phyloP scores from a whole-genome alignment of 2,888 invertebrate genomes.

The Andrena haemorrhoa region DNA sequence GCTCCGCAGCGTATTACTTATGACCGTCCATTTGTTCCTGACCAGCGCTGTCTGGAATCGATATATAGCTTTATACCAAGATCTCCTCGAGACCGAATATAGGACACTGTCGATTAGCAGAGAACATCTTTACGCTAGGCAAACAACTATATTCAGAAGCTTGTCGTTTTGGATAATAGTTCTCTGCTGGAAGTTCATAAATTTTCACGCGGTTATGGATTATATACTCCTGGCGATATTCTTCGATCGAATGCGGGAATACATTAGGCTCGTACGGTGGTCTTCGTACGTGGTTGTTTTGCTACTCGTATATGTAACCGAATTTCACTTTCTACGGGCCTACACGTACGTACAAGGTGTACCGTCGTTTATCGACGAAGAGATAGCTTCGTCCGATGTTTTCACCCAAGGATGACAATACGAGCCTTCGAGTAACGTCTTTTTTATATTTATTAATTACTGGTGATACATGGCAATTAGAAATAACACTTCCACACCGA shows the following conservation, averaged over 20 bases:
- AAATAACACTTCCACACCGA: constrained; percentile 23
- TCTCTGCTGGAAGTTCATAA: constrained; percentile 91
- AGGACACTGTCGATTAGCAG: constrained; percentile 76
- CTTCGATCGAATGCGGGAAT: constrained; percentile 93
- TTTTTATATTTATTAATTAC: constrained; percentile 27
- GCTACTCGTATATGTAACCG: constrained; percentile 89
- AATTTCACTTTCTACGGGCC: constrained; percentile 89
- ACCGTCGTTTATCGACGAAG: constrained; percentile 51
- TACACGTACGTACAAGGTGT: constrained; percentile 69
- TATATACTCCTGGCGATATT: constrained; percentile 91
- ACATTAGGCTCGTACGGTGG: constrained; percentile 90
- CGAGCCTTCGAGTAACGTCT: constrained; percentile 15
- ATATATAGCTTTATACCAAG: constrained; percentile 92
- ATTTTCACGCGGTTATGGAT: constrained; percentile 92
- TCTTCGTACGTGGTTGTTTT: constrained; percentile 90
- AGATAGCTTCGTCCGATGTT: constrained; percentile 41
- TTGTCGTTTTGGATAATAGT: constrained; percentile 90
- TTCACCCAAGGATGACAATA: constrained; percentile 56
- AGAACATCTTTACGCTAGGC: constrained; percentile 86
- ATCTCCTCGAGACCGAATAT: constrained; percentile 89
- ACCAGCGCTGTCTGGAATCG: constrained; percentile 94
- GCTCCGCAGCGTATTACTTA: constrained; percentile 88
- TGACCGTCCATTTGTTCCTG: constrained; percentile 90
- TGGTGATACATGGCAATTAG: constrained; percentile 35
- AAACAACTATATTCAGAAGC: constrained; percentile 89